Evolutionary conservation across 2,888 invertebrate genomes (phyloP).

Genomic region (Macrophya annulata): DNA sequence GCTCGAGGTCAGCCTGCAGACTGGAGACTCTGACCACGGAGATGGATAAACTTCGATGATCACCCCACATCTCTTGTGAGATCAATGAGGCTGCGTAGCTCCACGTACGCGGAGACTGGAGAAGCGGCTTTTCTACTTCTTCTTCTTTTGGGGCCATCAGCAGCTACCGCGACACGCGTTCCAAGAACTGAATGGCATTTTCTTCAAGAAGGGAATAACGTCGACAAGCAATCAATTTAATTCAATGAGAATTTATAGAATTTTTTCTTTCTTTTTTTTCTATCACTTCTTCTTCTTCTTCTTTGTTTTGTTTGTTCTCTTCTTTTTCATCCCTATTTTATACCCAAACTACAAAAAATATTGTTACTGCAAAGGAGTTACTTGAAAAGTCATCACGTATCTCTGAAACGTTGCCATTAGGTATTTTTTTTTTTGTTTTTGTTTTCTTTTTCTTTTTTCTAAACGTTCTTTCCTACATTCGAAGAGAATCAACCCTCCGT

Average conservation of each 20-base stretch:
- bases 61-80: constrained; percentile 56
- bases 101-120: constrained; percentile 64
- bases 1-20: constrained; percentile 46
- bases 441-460: neutral
- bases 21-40: neutral
- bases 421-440: too few relatives aligned
- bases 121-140: constrained; percentile 42
- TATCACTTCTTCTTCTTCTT: neutral
- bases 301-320: neutral
- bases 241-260: constrained; percentile 27
- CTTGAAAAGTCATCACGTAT: neutral
- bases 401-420: neutral
- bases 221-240: constrained; percentile 42
- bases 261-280: neutral
- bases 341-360: neutral
- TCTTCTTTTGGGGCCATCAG: constrained; percentile 29
- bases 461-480: neutral
- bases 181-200: constrained; percentile 67
- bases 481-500: neutral
- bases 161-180: constrained; percentile 62
- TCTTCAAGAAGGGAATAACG: constrained; percentile 60
- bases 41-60: constrained; percentile 42
- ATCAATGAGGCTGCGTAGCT: constrained; percentile 68
- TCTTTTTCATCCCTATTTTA: neutral
- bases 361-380: neutral